phyloP scores from a whole-genome alignment of 1,140 invertebrate genomes.

The Drosophila leontia region DNA sequence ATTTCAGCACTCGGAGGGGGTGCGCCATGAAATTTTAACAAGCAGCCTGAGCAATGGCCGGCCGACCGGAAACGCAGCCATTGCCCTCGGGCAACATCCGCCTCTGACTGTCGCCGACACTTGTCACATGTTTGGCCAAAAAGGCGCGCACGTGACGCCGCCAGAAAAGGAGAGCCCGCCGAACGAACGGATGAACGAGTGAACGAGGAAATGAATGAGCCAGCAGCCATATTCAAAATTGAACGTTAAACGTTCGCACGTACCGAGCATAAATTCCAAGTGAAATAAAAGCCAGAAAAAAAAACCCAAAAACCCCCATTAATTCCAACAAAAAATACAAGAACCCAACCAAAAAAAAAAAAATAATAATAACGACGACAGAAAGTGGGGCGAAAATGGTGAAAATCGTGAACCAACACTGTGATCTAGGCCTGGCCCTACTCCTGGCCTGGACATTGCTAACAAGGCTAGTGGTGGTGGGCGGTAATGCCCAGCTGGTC shows the following conservation, averaged over 20 bases:
- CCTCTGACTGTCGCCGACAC: constrained; percentile 72
- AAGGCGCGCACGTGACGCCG: constrained; percentile 51
- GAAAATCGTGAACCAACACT: constrained; percentile 49
- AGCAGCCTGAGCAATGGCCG: constrained; percentile 59
- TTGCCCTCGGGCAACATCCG: constrained; percentile 42
- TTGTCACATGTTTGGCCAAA: constrained; percentile 74
- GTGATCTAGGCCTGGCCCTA: constrained; percentile 49
- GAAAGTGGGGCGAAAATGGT: constrained; percentile 47
- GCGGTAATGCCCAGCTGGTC: constrained; percentile 15
- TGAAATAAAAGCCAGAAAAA: constrained; percentile 65
- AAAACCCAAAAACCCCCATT: constrained; percentile 17
- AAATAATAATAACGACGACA: constrained; percentile 5
- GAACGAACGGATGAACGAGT: constrained; percentile 40
- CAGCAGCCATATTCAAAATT: constrained; percentile 73
- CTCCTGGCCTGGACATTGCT: constrained; percentile 32
- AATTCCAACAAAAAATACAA: constrained; percentile 4
- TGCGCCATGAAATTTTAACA: constrained; percentile 69
- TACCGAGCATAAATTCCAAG: constrained; percentile 78
- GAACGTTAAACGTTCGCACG: constrained; percentile 76
- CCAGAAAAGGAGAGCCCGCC: constrained; percentile 31
- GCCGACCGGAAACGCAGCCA: constrained; percentile 55
- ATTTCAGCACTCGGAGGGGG: constrained; percentile 19
- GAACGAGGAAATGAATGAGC: constrained; percentile 73
- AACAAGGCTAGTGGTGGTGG: constrained; percentile 19
- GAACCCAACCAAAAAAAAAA: constrained; percentile 1